phyloP scores from a whole-genome alignment of 2,113 vertebrate species.

The Campylomormyrus tamandua region DNA sequence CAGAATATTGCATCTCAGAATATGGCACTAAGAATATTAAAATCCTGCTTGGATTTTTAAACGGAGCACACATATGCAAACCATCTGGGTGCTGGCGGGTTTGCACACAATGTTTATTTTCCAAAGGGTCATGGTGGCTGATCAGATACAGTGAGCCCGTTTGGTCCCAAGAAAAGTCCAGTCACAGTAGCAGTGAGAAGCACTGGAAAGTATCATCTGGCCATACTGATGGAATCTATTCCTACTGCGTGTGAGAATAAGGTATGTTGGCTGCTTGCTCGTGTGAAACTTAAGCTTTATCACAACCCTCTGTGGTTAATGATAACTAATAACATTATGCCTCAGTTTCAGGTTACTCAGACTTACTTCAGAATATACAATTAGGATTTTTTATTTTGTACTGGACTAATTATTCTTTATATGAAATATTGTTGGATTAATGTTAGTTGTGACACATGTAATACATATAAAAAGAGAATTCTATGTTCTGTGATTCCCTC shows the following conservation, averaged over 20 bases:
- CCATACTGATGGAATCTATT: not conserved
- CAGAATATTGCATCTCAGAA: not conserved
- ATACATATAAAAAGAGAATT: not conserved
- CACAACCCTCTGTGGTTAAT: not conserved
- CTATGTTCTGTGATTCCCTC: not conserved
- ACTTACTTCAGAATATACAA: not conserved
- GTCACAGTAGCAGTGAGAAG: not conserved
- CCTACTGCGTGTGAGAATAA: not conserved
- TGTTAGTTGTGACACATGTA: not conserved
- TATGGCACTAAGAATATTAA: not conserved
- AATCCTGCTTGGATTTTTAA: not conserved
- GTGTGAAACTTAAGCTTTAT: not conserved
- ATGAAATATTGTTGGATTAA: not conserved
- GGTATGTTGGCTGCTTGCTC: not conserved
- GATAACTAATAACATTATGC: not conserved
- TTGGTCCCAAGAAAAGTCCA: conserved; percentile 11
- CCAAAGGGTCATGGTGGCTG: conserved; percentile 17
- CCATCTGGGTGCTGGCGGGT: conserved; percentile 14
- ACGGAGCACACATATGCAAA: conserved; percentile 6
- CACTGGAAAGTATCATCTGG: not conserved
- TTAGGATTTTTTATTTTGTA: not conserved
- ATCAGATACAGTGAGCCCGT: conserved; percentile 4
- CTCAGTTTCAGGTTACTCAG: not conserved
- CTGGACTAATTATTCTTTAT: not conserved
- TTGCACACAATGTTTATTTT: conserved; percentile 19